Conservation (phyloP, 2,888 invertebrate species). For the Leucoptera coffeella region DNA sequence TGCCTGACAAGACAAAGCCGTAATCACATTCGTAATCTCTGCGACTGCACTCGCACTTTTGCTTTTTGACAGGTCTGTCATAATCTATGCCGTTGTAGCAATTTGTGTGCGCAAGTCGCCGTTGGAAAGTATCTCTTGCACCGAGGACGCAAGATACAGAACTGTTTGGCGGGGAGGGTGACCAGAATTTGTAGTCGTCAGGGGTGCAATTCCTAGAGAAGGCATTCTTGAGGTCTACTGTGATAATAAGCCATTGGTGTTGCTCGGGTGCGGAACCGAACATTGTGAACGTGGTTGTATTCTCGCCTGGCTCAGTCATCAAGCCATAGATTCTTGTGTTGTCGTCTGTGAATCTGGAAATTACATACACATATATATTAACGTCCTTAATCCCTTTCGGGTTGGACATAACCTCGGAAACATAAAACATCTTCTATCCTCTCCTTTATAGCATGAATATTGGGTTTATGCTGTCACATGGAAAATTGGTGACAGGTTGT, state of each 20-base stretch:
- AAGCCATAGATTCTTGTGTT: constrained; percentile 81
- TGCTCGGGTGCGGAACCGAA: constrained; percentile 75
- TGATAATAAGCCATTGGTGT: constrained; percentile 86
- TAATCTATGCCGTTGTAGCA: constrained; percentile 80
- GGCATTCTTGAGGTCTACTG: constrained; percentile 53
- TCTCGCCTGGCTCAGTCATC: constrained; percentile 91
- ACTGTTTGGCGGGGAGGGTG: constrained; percentile 60
- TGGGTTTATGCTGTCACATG: no score
- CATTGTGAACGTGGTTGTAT: constrained; percentile 85
- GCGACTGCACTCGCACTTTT: constrained; percentile 72
- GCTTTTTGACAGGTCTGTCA: constrained; percentile 60
- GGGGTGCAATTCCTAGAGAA: constrained; percentile 56
- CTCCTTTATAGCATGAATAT: no score
- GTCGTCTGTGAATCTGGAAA: constrained; percentile 63
- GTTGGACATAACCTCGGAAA: no score
- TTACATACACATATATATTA: no score
- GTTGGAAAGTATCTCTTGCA: constrained; percentile 66
- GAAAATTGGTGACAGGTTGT: no score
- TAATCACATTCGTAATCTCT: constrained; percentile 84
- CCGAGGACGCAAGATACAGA: constrained; percentile 72
- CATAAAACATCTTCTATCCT: no score
- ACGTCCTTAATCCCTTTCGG: no score
- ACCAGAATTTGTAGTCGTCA: constrained; percentile 85
- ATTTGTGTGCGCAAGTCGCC: constrained; percentile 65
- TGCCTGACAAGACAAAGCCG: constrained; percentile 61